Evolutionary conservation across 2,113 vertebrate species (phyloP), one percentile per base, ranked within the genome.

Genomic region (Gila orcuttii): DNA sequence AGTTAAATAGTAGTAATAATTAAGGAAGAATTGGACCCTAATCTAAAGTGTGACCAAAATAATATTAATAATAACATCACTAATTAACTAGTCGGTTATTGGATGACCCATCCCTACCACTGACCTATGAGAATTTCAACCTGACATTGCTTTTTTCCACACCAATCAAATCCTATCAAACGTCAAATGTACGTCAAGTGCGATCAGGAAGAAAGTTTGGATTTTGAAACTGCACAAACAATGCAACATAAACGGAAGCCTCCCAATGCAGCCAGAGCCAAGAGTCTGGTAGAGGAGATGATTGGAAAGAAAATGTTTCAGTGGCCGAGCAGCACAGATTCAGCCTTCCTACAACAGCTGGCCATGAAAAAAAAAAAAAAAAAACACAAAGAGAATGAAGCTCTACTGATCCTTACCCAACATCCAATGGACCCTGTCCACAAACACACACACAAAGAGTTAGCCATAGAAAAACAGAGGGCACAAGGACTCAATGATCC

Each of bases 321-420:
- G 84, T 25, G 39, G 10, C 45, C 77, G 47, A 86, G 42, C n/a
- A 36, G 21, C 31, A 31, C 66, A 87, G 87, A 87, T 85, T 85
- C 89, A 23, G 55, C 19, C 55, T 57, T 57, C 19, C 55, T 55
- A 74, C 52, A 66, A 86, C 84, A 89, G 79, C 85, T 89, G 85
- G 52, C 86, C 73, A 59, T 74, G 10, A 55, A 82, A 25, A 47
- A 75, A 42, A 42, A 42, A 42, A 42, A 28, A 28, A 28, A 28
- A 28, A 28, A 71, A 55, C 23, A 69, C 21, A 78, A 62, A 79
- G 33, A 86, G 8, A n/a, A 42, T 45, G 57, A 83, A 84, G 55
- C 69, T 47, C 21, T 36, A 17, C 17, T 59, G 62, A 80, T 73
- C 77, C 42, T 62, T 57, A 36, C 74, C 74, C 75, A 84, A 81